Base-by-base conservation (phyloP, 2,113 vertebrate genomes). In the Coregonus clupeaformis region DNA sequence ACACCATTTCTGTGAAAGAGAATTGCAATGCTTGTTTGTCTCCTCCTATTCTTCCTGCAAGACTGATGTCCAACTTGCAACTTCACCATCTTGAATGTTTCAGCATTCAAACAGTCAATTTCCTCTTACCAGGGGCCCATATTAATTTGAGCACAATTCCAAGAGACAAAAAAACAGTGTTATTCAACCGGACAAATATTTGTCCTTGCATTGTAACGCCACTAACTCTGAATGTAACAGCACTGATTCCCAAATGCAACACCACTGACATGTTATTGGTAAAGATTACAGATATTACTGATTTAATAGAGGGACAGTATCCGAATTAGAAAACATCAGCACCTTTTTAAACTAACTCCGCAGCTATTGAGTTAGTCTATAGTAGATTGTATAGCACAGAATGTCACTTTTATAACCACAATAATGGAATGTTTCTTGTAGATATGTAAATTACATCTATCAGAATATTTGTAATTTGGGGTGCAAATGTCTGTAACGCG, bases 161-260 rank as follows among this genome's bases (percentile, higher is more conserved):
- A 52, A 52, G 3, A 5, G 49, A 4, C 1, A 18, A 42, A 12
- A 52, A 18, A 5, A 13, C 3, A 3, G 49, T 14, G 49, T 52
- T 5, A 52, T 52, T 52, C 4, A 52, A 52, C 14, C 5, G 14
- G 49, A 52, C 49, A 52, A 52, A 52, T 14, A 52, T 52, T 52
- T 18, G 49, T 52, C 16, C 49, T 74, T 57, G 77, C 79, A 16
- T 76, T 77, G 73, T 84, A 42, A 11, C 36, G 2, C 36, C 36
- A 42, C 36, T 73, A 63, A 74, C 18, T 2, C 83, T 78, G 69
- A 87, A 79, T 82, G 82, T 86, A 78, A 76, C 45, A 77, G 76
- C 78, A 79, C 64, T 83, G 74, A 82, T 18, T 52, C 49, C 16
- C 49, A 52, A 52, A 52, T 13, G 49, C 49, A 52, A 52, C 49